Evolutionary conservation across 2,888 invertebrate genomes (phyloP), one percentile per base, ranked within the genome.

Genomic region (Pammene fasciana): DNA sequence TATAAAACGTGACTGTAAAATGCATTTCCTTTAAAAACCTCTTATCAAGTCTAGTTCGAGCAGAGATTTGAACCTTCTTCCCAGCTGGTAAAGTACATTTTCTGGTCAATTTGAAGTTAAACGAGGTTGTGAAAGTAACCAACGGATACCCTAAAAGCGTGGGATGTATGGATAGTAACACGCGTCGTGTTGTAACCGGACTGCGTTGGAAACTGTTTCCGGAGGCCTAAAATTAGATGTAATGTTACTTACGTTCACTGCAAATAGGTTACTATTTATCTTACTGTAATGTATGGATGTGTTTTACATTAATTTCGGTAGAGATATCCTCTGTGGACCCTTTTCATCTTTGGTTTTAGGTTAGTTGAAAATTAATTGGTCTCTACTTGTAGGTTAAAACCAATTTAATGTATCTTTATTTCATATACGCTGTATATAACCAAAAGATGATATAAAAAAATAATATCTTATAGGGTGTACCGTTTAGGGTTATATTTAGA

Each of bases 181-280:
- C 75, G 75, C 78, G 77, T 78, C 79, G 74, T 78, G 76, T 75
- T 77, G 78, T 75, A 81, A 84, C 77, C 76, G 76, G 77, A 76
- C 75, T 75, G 77, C 74, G 72, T 74, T 70, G 52, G 62, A 68
- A 68, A 65, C 72, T 64, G 76, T 79, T 81, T 84, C 83, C 85
- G 81, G 77, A 77, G 76, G 75, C 75, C 82, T 82, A 71, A 73
- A 73, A 73, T 68, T 73, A 75, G 66, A 59, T 66, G 67, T 48
- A 65, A 62, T 74, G 67, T 71, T 52, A 65, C 41, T 26, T 57
- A 59, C 57, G 65, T 71, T 59, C 54, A 45, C 43, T 41, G 56
- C 62, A 43, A 71, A 61, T 59, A 50, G 54, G 54, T 36, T 34
- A 55, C 36, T 52, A n/a, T 52, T 50, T 36, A 52, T 57, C 34